These are phyloP conservation scores for Serripes groenlandicus DNA, from an alignment of 2,888 invertebrate genomes.

Conservation along the genomic window DNA sequence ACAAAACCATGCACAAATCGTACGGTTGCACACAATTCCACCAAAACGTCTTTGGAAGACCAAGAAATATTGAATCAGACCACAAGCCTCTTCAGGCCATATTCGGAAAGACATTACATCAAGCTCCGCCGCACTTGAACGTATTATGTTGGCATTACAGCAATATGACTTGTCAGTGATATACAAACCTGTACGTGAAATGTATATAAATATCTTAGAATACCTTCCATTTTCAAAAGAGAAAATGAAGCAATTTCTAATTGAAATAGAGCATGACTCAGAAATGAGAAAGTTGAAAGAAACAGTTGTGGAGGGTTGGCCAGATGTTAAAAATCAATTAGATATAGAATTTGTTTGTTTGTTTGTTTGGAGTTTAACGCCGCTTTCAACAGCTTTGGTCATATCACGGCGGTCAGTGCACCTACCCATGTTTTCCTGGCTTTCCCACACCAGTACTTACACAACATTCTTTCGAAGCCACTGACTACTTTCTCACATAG, in stretches of 20 bases:
- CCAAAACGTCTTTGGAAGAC: slow-evolving; percentile 33
- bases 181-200: slow-evolving; percentile 43
- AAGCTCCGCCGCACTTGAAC: slow-evolving; percentile 39
- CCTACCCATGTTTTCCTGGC: too few relatives aligned
- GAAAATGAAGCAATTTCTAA: slow-evolving; percentile 13
- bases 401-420: too few relatives aligned
- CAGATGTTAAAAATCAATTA: slow-evolving; percentile 5
- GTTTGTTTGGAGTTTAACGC: too few relatives aligned
- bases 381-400: too few relatives aligned
- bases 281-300: slow-evolving; percentile 12
- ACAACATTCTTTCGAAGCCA: too few relatives aligned
- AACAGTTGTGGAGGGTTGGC: slow-evolving; percentile 25
- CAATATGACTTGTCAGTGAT: slow-evolving; percentile 38
- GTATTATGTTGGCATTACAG: slow-evolving; percentile 41
- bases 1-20: slow-evolving; percentile 30
- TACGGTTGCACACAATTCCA: slow-evolving; percentile 37
- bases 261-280: slow-evolving; percentile 21
- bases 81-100: too few relatives aligned
- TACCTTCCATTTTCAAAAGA: too few relatives aligned
- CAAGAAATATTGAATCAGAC: slow-evolving; percentile 24
- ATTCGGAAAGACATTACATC: slow-evolving; percentile 38
- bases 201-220: too few relatives aligned
- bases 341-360: too few relatives aligned
- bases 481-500: too few relatives aligned
- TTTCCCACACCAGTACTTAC: too few relatives aligned